Base-by-base conservation (phyloP, 1,140 invertebrate species). In the Panagrolaimus sp. region DNA sequence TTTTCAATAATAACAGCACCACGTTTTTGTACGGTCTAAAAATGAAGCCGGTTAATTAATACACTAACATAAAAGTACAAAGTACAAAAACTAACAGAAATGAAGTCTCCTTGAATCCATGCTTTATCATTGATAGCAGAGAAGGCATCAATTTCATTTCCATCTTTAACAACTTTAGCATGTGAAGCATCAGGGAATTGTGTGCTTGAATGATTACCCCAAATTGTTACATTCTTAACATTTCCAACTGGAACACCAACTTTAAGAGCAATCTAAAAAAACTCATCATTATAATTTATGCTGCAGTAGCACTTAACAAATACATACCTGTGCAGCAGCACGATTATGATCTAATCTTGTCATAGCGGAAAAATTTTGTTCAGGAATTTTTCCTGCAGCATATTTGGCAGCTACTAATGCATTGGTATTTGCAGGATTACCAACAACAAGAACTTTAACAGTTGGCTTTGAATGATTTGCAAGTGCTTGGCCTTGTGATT, bases 391-490 rank as follows among this genome's bases (percentile, higher is more conserved):
- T 43, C 93, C 93, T 13, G 93, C 93, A n/a, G 93, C 93, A 85
- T 95, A 97, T 80, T 93, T 91, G 2, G 92, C 91, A 80, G 92
- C 94, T 74, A 99, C 93, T 9, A 95, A 86, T 16, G 95, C 95
- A 87, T 99, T 99, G 0, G 96, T 99, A 83, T 99, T 99, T 0
- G 96, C 96, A 61, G 96, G 96, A 85, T 99, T 99, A 45, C 96
- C 96, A 79, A 99, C 96, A 51, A 99, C 95, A 16, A 99, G 85
- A 20, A 88, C 85, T 86, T 96, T 97, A 16, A 96, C 92, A 82
- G 90, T 90, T 81, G 98, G 97, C 74, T 91, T 92, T 1, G 96
- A 92, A 84, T 89, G 88, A 84, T 93, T 89, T 72, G 98, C 91
- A 0, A 99, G 83, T 13, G 96, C 93, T 82, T 92, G 88, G 14